Evolutionary conservation across 2,113 vertebrate genomes (phyloP).

Genomic region (Coreoperca whiteheadi): DNA sequence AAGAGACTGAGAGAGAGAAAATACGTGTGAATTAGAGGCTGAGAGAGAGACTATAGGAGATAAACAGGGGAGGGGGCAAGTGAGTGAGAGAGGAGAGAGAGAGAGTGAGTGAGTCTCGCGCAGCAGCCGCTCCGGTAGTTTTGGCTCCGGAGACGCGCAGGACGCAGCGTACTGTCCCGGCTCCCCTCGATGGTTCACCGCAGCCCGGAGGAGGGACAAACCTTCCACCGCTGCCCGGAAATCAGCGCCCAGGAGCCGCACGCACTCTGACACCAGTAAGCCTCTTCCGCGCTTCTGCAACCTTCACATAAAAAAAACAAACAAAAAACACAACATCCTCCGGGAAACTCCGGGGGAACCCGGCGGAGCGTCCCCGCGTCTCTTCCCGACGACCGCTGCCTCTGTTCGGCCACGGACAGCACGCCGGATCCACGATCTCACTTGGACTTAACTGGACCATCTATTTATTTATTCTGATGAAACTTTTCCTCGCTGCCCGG

Average conservation of each 20-base stretch:
- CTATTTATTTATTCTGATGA: neutral
- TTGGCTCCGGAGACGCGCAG: slow-evolving; percentile 71
- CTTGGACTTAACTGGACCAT: slow-evolving; percentile 23
- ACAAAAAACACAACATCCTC: neutral
- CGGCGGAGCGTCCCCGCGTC: slow-evolving; percentile 17
- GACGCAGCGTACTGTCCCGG: slow-evolving; percentile 71
- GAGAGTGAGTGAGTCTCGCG: slow-evolving; percentile 32
- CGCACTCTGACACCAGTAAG: slow-evolving; percentile 43
- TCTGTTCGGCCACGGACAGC: slow-evolving; percentile 28
- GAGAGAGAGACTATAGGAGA: neutral
- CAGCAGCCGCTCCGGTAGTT: slow-evolving; percentile 53
- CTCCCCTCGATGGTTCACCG: slow-evolving; percentile 74
- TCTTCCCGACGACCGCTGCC: slow-evolving; percentile 33
- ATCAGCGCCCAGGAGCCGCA: slow-evolving; percentile 45
- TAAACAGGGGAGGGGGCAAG: slow-evolving; percentile 25
- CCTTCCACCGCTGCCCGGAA: slow-evolving; percentile 61
- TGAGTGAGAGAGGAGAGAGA: slow-evolving; percentile 15
- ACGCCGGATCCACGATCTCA: slow-evolving; percentile 16
- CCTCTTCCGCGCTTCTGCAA: slow-evolving; percentile 9
- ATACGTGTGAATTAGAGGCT: slow-evolving; percentile 22
- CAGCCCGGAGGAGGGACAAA: slow-evolving; percentile 69
- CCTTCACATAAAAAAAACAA: slow-evolving; percentile 11
- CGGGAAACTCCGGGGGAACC: neutral
- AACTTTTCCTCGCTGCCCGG: slow-evolving; percentile 1
- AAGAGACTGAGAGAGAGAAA: slow-evolving; percentile 21